Percentiles rank a stretch among this genome's conserved stretches.
Conservation (phyloP, 2,113 vertebrate genomes). For the Rhinoptilus africanus region DNA sequence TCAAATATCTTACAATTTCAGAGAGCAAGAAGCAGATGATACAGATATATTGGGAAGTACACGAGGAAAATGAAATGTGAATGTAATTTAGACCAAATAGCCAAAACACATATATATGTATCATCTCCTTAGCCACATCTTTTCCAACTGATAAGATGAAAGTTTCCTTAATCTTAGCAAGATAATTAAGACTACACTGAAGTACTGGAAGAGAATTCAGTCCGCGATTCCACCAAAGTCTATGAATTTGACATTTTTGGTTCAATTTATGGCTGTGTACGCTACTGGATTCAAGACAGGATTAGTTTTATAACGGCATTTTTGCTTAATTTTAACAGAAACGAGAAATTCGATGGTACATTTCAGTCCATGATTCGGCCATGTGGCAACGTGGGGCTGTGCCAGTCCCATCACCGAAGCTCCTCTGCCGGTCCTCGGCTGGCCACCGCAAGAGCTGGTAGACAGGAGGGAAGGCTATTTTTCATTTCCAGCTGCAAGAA, state of each 20-base stretch:
- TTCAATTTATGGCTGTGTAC: not conserved
- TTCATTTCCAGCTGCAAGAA: not conserved
- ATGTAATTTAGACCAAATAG: not conserved
- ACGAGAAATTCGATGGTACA: accelerated
- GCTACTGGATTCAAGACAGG: not conserved
- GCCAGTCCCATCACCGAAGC: not conserved
- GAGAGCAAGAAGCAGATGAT: not conserved
- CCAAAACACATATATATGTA: not conserved
- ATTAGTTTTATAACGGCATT: not conserved
- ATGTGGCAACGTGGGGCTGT: not conserved
- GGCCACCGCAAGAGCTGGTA: not conserved
- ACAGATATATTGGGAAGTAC: not conserved
- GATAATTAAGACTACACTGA: not conserved
- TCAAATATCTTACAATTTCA: not conserved
- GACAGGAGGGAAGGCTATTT: not conserved
- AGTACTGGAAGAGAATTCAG: not conserved
- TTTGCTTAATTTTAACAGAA: not conserved
- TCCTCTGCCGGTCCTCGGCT: not conserved
- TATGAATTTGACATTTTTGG: not conserved
- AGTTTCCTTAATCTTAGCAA: not conserved
- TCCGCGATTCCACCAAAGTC: accelerated
- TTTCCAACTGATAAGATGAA: not conserved
- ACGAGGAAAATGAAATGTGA: not conserved
- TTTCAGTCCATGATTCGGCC: not conserved
- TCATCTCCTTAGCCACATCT: not conserved